Evolutionary conservation across 2,888 invertebrate species (phyloP).

Genomic region (Agrochola circellaris): DNA sequence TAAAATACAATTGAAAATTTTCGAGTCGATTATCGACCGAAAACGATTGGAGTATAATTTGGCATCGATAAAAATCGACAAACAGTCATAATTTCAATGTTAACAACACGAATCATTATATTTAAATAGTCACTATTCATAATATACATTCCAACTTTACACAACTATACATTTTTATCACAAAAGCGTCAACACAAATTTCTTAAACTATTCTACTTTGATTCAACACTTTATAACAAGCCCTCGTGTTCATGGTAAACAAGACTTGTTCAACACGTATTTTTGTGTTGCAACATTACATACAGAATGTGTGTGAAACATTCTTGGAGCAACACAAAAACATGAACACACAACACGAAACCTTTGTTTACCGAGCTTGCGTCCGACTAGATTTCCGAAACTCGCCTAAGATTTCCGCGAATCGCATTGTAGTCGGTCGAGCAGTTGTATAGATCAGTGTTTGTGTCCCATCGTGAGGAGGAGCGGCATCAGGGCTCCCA

Average conservation of each 20-base stretch:
- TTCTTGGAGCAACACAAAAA: constrained; percentile 1
- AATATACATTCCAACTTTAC: constrained; percentile 44
- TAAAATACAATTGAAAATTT: neutral
- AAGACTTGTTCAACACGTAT: neutral
- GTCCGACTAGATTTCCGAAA: constrained; percentile 3
- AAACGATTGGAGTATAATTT: constrained; percentile 16
- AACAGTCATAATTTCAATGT: constrained; percentile 22
- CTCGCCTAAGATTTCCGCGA: constrained; percentile 8
- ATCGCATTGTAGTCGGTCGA: constrained; percentile 15
- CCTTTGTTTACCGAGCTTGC: neutral
- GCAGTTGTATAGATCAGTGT: constrained; percentile 89
- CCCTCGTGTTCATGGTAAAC: too few species aligned
- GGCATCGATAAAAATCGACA: constrained; percentile 32
- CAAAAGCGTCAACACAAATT: constrained; percentile 41
- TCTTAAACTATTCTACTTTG: constrained; percentile 21
- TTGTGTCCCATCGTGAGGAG: constrained; percentile 98
- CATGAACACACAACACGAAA: neutral
- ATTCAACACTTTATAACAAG: constrained; percentile 23
- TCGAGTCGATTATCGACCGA: neutral
- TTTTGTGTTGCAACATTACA: neutral
- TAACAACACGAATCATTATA: neutral
- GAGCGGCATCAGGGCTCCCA: constrained; percentile 97
- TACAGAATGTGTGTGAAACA: neutral
- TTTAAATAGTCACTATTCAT: constrained; percentile 38
- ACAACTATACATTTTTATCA: constrained; percentile 44